These are phyloP conservation scores for Saxidomus purpurata DNA, from an alignment of 1,140 invertebrate genomes.

Conservation along the genomic window DNA sequence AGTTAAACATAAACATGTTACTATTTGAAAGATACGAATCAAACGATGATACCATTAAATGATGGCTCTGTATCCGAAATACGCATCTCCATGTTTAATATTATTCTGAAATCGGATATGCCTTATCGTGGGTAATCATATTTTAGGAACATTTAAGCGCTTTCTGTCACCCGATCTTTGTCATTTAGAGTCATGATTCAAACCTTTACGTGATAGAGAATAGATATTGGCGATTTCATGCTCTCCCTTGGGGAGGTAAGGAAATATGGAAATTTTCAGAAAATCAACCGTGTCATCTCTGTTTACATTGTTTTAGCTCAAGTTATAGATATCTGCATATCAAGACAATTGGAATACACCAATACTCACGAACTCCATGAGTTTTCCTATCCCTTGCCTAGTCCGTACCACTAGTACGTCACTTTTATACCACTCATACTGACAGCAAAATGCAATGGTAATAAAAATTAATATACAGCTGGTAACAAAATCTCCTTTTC, in stretches of 20 bases:
- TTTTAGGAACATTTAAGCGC: constrained; percentile 20
- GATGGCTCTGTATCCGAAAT: background rate
- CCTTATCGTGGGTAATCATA: constrained; percentile 44
- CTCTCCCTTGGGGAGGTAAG: constrained; percentile 40
- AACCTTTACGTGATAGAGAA: constrained; percentile 41
- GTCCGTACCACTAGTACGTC: no score
- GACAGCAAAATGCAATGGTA: no score
- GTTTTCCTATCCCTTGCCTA: no score
- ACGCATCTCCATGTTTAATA: constrained; percentile 13
- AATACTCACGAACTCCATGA: background rate
- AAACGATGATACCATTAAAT: background rate
- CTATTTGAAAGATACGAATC: background rate
- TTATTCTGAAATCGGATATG: constrained; percentile 47
- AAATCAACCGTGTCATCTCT: constrained; percentile 17
- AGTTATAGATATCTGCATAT: constrained; percentile 15
- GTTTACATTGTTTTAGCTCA: constrained; percentile 24
- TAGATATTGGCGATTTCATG: constrained; percentile 48
- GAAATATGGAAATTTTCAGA: constrained; percentile 49
- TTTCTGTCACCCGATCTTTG: constrained; percentile 44
- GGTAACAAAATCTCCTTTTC: no score
- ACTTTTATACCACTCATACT: no score
- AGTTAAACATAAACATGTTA: background rate
- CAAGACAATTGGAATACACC: background rate
- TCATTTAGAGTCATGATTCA: constrained; percentile 36
- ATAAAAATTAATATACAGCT: no score